Base-by-base conservation (phyloP, 2,113 vertebrate species). In the Apaloderma vittatum region DNA sequence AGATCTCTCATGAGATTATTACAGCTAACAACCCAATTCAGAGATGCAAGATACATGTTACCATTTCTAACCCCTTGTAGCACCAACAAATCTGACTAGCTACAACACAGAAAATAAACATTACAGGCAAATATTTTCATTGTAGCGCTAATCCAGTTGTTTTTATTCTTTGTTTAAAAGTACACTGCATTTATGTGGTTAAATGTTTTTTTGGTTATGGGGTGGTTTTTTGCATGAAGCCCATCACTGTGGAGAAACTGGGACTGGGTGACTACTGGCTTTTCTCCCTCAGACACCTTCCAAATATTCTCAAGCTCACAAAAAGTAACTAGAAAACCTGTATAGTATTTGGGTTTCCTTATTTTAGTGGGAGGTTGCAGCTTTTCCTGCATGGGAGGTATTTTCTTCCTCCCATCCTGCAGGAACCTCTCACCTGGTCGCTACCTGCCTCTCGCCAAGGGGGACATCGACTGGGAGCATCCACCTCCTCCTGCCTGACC, bases 1-100 rank as follows among this genome's bases (percentile, higher is more conserved):
- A 89, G 88, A 90, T 91, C 57, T 81, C 90, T 82, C 22, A 37
- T 4, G 61, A 93, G 57, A 91, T 93, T 90, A 75, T 51, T 70
- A 73, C 2, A 2, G 21, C 34, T 83, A 90, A 90, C 57, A 70
- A 76, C 15, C 26, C n/a, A 81, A 59, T 51, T 82, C 57, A 93
- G 79, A 84, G 65, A 96, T 55, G 27, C 49, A 84, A 77, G 59
- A 73, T 58, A n/a, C 9, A 20, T 1, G 8, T 57, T 61, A 48
- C 30, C 32, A 48, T 73, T 93, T 93, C 73, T 86, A 90, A 45
- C 17, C 40, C 34, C 48, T 80, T 59, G 82, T 15, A 93, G 54
- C 18, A 91, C 26, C 63, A 65, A 61, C 57, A 88, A 71, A 66
- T 61, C 51, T 57, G 54, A 59, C 29, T 58, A 51, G 24, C 43